Evolutionary conservation across 1,140 invertebrate species (phyloP), one percentile per base, ranked within the genome.

Genomic region (Cryptotermes secundus): DNA sequence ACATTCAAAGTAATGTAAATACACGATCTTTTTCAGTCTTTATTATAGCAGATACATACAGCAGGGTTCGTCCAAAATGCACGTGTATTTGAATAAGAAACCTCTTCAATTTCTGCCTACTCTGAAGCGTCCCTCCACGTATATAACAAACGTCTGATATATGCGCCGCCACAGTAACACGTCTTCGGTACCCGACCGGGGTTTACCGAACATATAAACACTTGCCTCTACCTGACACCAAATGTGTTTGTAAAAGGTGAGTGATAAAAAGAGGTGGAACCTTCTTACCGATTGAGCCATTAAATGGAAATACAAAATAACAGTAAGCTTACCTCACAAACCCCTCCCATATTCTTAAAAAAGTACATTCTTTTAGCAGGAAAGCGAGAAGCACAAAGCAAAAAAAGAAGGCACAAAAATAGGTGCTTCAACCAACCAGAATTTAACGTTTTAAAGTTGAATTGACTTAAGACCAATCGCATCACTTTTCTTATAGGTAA

Each of bases 71-170:
- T 19, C 45, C 45, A 49, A 72, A 72, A 31, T 31, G n/a, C 59
- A 72, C 59, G 26, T 72, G 59, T 72, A 72, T 72, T 72, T 72
- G 59, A 72, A 72, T 72, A 72, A 72, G n/a, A 31, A 72, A n/a
- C 59, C 0, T 72, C 59, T 31, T 16, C 59, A 72, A 31, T 72
- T 72, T 72, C 59, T 3, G n/a, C 26, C 59, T 0, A 16, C 26
- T n/a, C 59, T 72, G 26, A 72, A 72, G 59, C 31, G 59, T 10
- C 31, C 14, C 26, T 31, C n/a, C 26, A 31, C 9, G 59, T 72
- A n/a, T 72, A n/a, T 3, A 72, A 72, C 31, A n/a, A 26, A n/a
- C 7, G 59, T 1, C 59, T 31, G 59, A 72, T 72, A 31, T 72
- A 31, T 14, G 59, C 26, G 26, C 14, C 26, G 26, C 7, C 4